Evolutionary conservation across 2,113 vertebrate species (phyloP).

Genomic region (Elephas maximus): DNA sequence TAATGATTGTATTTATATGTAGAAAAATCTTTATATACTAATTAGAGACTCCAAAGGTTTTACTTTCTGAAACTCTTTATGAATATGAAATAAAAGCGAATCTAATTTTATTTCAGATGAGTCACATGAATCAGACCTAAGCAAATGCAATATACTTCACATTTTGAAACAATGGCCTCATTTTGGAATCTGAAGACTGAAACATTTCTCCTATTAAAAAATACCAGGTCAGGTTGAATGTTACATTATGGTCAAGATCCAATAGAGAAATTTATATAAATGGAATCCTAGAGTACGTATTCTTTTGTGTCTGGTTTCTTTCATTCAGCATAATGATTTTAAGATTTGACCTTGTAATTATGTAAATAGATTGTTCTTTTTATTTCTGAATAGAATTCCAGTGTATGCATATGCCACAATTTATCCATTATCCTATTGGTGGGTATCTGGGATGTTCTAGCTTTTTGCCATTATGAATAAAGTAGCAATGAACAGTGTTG

Average conservation of each 20-base stretch:
- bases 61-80: slow-evolving; percentile 17
- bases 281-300: not conserved
- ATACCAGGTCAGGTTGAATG: not conserved
- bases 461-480: not conserved
- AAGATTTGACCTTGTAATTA: not conserved
- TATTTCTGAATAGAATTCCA: too few species aligned
- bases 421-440: not conserved
- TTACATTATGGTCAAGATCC: not conserved
- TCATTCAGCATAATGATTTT: not conserved
- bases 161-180: not conserved
- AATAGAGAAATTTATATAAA: not conserved
- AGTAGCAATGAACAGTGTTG: not conserved
- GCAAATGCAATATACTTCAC: not conserved
- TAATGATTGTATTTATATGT: not conserved
- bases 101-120: slow-evolving; percentile 22
- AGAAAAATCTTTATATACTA: not conserved
- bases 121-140: slow-evolving; percentile 40
- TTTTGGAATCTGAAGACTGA: not conserved
- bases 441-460: not conserved
- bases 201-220: slow-evolving; percentile 19
- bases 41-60: not conserved
- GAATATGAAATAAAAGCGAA: not conserved
- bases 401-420: not conserved
- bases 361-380: not conserved
- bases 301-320: not conserved